These are phyloP conservation scores for Chrysina gloriosa DNA, from an alignment of 2,888 invertebrate species.

Conservation along the genomic window DNA sequence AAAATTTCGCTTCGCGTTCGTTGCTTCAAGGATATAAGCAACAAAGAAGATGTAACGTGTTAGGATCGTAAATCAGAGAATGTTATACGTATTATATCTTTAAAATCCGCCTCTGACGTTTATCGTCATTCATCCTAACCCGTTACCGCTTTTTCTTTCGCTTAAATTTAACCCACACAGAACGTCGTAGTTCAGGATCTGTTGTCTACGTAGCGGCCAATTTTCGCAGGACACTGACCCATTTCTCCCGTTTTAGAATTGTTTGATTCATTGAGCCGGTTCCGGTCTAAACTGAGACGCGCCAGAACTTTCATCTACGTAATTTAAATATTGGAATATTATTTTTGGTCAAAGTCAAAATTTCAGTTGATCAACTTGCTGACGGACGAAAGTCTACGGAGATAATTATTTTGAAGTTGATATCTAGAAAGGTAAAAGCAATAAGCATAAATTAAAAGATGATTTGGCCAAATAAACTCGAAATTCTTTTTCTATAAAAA, in stretches of 20 bases:
- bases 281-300: not conserved
- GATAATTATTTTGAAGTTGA: too few relatives aligned
- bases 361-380: too few relatives aligned
- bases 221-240: constrained; percentile 40
- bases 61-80: constrained; percentile 4
- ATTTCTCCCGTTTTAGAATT: constrained; percentile 12
- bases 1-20: not conserved
- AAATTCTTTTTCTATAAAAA: too few relatives aligned
- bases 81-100: constrained; percentile 4
- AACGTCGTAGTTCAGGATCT: constrained; percentile 18
- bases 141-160: not conserved
- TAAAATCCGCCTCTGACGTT: not conserved
- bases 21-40: not conserved
- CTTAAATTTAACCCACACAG: constrained; percentile 15
- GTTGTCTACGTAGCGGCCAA: constrained; percentile 9
- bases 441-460: too few relatives aligned
- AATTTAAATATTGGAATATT: too few relatives aligned
- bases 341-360: too few relatives aligned
- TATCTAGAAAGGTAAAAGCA: too few relatives aligned
- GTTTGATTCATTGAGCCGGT: not conserved
- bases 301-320: too few relatives aligned
- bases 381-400: too few relatives aligned
- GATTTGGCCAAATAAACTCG: too few relatives aligned
- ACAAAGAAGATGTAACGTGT: not conserved
- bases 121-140: constrained; percentile 6